Percentiles rank a stretch among this genome's conserved stretches.
phyloP scores from a whole-genome alignment of 2,113 vertebrate species.

The Ramphastos sulfuratus region DNA sequence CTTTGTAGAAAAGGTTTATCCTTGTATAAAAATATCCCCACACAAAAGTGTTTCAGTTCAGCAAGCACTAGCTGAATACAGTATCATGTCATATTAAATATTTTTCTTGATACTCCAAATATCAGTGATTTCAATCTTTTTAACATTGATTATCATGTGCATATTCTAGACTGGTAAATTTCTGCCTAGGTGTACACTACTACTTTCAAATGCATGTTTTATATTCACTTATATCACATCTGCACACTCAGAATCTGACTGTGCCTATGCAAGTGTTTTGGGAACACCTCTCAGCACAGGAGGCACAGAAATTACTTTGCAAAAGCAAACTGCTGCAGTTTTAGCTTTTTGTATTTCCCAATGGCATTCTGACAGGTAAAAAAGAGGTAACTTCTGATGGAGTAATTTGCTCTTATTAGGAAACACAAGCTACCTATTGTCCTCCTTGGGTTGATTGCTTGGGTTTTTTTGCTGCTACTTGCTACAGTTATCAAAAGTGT shows the following conservation, averaged over 20 bases:
- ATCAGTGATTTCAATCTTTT: not conserved
- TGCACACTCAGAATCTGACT: not conserved
- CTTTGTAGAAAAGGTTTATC: not conserved
- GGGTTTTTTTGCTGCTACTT: not conserved
- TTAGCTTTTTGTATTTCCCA: not conserved
- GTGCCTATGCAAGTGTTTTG: not conserved
- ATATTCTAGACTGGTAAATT: not conserved
- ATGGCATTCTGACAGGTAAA: not conserved
- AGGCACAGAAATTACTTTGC: not conserved
- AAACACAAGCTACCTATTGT: not conserved
- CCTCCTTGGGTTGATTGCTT: not conserved
- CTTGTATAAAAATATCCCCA: not conserved
- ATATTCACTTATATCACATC: not conserved
- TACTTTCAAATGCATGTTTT: not conserved
- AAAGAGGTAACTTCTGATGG: not conserved
- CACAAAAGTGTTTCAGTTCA: not conserved
- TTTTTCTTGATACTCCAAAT: not conserved
- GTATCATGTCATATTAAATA: accelerated
- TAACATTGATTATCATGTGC: accelerated
- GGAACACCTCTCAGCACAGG: not conserved
- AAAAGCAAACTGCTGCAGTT: not conserved
- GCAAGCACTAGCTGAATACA: not conserved
- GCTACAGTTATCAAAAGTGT: not conserved
- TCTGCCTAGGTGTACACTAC: not conserved
- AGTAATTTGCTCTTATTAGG: not conserved